A percentile compares a stretch with the other conserved stretches of the same genome.
phyloP scores from a whole-genome alignment of 2,113 vertebrate species.

The Labrus mixtus region DNA sequence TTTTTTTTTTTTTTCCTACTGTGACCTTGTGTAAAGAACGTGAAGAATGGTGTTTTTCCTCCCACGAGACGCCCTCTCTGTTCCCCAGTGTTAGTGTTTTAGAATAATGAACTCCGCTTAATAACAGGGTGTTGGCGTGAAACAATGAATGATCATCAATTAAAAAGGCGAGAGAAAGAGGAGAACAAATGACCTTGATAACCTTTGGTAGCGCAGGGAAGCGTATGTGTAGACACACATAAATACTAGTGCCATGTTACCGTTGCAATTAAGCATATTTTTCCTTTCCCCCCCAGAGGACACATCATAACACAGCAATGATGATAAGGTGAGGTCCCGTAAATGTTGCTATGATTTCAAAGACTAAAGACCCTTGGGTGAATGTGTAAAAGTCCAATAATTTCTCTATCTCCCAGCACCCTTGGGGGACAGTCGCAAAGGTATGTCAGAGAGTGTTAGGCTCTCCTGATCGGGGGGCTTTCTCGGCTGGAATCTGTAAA shows the following conservation, averaged over 20 bases:
- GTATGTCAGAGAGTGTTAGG: constrained; percentile 39
- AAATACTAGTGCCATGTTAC: constrained; percentile 20
- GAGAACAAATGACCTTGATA: constrained; percentile 68
- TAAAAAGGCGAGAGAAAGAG: constrained; percentile 56
- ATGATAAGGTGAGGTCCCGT: constrained; percentile 61
- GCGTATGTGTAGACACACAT: constrained; percentile 3
- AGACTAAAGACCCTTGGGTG: constrained; percentile 59
- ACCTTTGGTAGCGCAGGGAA: constrained; percentile 49
- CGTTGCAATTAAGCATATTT: constrained; percentile 64
- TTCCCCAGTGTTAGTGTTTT: constrained; percentile 60
- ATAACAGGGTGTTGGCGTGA: constrained; percentile 63
- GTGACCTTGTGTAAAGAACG: constrained; percentile 71
- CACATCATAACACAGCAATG: constrained; percentile 46
- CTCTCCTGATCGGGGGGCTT: constrained; percentile 22
- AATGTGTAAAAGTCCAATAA: constrained; percentile 41
- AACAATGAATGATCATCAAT: constrained; percentile 80
- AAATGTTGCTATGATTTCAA: constrained; percentile 62
- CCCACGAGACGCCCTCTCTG: constrained; percentile 54
- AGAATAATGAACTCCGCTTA: constrained; percentile 75
- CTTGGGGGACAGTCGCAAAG: constrained; percentile 25
- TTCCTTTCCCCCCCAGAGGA: constrained; percentile 54
- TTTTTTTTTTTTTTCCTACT: constrained; percentile 8
- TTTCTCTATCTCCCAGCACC: constrained; percentile 21
- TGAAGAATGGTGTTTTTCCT: constrained; percentile 50
- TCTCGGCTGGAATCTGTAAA: constrained; percentile 13